phyloP scores from a whole-genome alignment of 2,797 vertebrate species.

The Chromis chromis region DNA sequence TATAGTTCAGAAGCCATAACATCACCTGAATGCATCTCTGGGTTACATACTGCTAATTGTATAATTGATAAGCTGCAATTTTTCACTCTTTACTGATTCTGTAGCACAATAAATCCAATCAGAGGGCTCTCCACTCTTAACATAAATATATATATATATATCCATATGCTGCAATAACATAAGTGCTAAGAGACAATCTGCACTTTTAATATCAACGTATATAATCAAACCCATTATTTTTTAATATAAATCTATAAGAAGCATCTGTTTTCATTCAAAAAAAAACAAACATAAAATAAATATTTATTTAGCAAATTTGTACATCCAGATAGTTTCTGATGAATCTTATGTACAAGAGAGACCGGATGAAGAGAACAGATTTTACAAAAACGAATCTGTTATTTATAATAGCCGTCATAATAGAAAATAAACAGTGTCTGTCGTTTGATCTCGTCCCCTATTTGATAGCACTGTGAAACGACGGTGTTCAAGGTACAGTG shows the following conservation, averaged over 20 bases:
- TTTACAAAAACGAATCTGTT: conserved; percentile 15
- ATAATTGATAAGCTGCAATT: not conserved
- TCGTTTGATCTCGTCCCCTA: conserved; percentile 11
- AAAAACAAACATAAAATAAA: conserved; percentile 26
- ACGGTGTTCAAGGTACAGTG: conserved; percentile 45
- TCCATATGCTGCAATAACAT: conserved; percentile 2
- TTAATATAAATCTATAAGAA: conserved; percentile 58
- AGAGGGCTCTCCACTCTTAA: conserved; percentile 6
- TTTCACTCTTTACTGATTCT: not conserved
- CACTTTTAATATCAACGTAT: not conserved
- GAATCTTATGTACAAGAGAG: conserved; percentile 45
- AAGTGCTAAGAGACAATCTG: not conserved
- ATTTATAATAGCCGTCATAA: conserved; percentile 5
- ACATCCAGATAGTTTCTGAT: conserved; percentile 14
- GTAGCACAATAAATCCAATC: not conserved
- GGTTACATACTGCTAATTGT: conserved; percentile 1
- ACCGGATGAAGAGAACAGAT: conserved; percentile 32
- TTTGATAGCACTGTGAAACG: conserved; percentile 19
- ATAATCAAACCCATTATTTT: conserved; percentile 10
- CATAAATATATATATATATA: not conserved
- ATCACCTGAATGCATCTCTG: conserved; percentile 27
- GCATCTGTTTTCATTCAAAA: conserved; percentile 36
- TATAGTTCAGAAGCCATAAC: conserved; percentile 31
- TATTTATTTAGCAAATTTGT: conserved; percentile 31
- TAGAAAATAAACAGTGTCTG: conserved; percentile 29